These are phyloP conservation scores for Cryptosula pallasiana DNA, from an alignment of 2,888 invertebrate genomes.

Conservation along the genomic window DNA sequence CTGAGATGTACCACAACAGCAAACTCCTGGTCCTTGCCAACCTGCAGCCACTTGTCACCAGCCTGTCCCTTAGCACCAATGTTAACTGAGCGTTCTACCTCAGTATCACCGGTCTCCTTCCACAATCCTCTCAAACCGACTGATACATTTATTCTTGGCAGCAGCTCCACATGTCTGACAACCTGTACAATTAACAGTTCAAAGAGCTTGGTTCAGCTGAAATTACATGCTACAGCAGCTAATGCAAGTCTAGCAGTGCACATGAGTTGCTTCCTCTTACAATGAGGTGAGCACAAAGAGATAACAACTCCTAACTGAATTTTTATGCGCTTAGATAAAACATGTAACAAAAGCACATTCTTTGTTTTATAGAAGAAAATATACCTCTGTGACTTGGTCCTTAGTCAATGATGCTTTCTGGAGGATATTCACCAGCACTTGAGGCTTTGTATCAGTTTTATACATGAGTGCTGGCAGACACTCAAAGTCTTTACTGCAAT, in stretches of 20 bases:
- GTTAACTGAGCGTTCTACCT: not conserved
- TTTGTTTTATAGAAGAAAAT: too few relatives aligned
- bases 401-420: constrained; percentile 63
- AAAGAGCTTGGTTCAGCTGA: too few relatives aligned
- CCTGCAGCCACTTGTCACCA: constrained; percentile 58
- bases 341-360: too few relatives aligned
- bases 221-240: too few relatives aligned
- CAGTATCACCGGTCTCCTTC: not conserved
- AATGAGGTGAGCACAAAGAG: too few relatives aligned
- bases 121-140: not conserved
- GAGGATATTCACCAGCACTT: constrained; percentile 61
- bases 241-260: too few relatives aligned
- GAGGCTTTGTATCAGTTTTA: constrained; percentile 59
- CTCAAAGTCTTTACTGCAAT: not conserved
- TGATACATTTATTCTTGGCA: constrained; percentile 7
- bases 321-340: too few relatives aligned
- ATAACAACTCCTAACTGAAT: too few relatives aligned
- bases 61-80: not conserved
- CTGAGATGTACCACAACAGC: constrained; percentile 59
- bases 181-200: not conserved
- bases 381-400: constrained; percentile 67
- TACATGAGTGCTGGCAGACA: constrained; percentile 55
- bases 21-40: constrained; percentile 71
- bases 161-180: not conserved
- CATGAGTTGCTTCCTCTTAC: too few relatives aligned